Evolutionary conservation across 2,888 invertebrate species (phyloP).

Genomic region (Mesochorus sp.): DNA sequence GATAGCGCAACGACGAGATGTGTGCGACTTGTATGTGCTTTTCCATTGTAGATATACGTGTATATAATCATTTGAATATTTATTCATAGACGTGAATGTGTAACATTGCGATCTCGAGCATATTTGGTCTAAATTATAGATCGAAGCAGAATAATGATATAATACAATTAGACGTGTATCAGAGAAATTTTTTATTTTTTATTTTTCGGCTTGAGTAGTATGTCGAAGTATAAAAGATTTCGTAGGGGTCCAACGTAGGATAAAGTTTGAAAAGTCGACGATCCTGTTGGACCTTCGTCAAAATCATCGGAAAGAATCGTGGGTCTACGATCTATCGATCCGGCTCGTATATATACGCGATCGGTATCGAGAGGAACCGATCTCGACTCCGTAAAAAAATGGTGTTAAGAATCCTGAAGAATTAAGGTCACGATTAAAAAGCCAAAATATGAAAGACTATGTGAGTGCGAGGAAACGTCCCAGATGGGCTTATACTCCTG

Average conservation of each 20-base stretch:
- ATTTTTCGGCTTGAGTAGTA: too few species aligned
- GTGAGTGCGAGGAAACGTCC: neutral
- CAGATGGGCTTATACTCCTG: slow-evolving; percentile 17
- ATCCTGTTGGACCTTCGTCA: neutral
- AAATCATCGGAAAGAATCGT: neutral
- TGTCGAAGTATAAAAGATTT: too few species aligned
- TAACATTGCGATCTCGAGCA: slow-evolving; percentile 16
- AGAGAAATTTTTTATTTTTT: too few species aligned
- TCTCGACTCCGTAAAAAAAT: neutral
- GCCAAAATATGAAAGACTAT: neutral
- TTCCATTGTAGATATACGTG: too few species aligned
- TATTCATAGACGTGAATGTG: too few species aligned
- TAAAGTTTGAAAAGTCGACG: neutral
- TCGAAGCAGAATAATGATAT: slow-evolving; percentile 29
- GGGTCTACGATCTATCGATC: slow-evolving; percentile 13
- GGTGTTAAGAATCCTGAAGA: neutral
- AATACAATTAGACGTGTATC: too few species aligned
- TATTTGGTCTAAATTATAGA: slow-evolving; percentile 16
- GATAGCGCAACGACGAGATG: slow-evolving; percentile 46
- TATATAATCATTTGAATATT: neutral
- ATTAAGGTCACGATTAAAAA: slow-evolving; percentile 51
- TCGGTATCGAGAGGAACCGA: slow-evolving; percentile 1
- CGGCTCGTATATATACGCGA: neutral
- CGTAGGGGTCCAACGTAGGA: neutral
- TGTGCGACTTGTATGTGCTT: too few species aligned